Evolutionary conservation across 2,113 vertebrate species (phyloP), one percentile per base, ranked within the genome.

Genomic region (Machaerirhynchus nigripectus): DNA sequence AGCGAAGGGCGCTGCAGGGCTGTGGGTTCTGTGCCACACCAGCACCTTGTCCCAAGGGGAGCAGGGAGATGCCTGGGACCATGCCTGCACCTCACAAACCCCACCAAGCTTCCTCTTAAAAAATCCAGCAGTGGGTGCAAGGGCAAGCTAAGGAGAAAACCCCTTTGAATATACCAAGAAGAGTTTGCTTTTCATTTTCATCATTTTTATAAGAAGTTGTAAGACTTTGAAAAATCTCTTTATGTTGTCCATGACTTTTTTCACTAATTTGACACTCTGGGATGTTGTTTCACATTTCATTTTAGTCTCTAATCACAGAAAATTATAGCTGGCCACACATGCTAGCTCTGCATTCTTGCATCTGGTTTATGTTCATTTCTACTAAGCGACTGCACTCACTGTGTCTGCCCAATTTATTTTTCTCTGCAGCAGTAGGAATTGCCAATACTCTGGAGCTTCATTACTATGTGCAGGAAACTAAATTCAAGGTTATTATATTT

Each of bases 251-350:
- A 55, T 91, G 10, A 95, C 73, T 95, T 75, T 84, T 88, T 94
- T 50, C 10, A 8, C 79, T 98, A 97, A 98, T 98, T 97, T 98
- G 94, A 91, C 96, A 93, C 92, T 92, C 83, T 97, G 97, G 50
- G 95, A 96, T 94, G 69, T 97, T 97, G 79, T 74, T 97, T 97
- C 96, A 96, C 91, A 93, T 97, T 97, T 96, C 69, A 64, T 96
- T 97, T 97, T 97, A 27, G 93, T 95, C 92, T 97, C 87, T 97
- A 97, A 98, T 98, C 96, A 96, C 94, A 95, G 78, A 91, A 96
- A 79, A 97, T 96, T 95, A 98, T 93, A 93, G 88, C 78, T 84
- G 90, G 18, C 39, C 59, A 0, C 89, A 95, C 94, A 96, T 69
- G 94, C 97, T 97, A 96, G 89, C 96, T 96, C 96, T 97, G 96